Conservation (phyloP, 1,140 invertebrate species). For the Drosophila aff. region DNA sequence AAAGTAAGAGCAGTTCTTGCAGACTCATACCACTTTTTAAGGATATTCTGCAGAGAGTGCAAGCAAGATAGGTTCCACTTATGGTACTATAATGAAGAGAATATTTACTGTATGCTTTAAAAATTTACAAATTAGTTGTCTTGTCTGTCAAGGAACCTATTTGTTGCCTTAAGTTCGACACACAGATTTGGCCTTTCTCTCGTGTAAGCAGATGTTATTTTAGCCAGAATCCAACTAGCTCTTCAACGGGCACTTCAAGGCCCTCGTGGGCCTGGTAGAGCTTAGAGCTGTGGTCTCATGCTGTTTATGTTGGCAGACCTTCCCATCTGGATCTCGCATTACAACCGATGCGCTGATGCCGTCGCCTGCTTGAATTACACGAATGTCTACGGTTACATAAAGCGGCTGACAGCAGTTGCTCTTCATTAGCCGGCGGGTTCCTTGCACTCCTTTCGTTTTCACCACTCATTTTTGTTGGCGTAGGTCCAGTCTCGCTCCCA, state of each 20-base stretch:
- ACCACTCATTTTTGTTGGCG: conserved; percentile 40
- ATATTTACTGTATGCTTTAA: not conserved
- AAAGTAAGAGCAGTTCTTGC: too few relatives aligned
- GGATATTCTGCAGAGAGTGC: too few relatives aligned
- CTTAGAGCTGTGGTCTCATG: conserved; percentile 20
- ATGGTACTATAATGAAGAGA: too few relatives aligned
- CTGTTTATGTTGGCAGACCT: conserved; percentile 39
- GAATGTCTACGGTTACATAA: conserved; percentile 54
- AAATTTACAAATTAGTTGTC: not conserved
- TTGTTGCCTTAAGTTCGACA: not conserved
- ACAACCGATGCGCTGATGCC: conserved; percentile 18
- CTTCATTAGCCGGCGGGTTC: conserved; percentile 55
- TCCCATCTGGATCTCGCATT: conserved; percentile 41
- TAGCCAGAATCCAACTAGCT: conserved; percentile 8
- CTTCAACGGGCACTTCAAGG: conserved; percentile 6
- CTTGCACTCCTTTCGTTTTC: conserved; percentile 65
- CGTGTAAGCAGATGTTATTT: conserved; percentile 15
- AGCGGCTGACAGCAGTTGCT: conserved; percentile 47
- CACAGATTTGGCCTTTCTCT: not conserved
- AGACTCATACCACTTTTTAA: too few relatives aligned
- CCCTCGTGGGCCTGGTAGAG: not conserved
- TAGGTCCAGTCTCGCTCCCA: conserved; percentile 34
- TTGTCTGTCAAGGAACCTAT: not conserved
- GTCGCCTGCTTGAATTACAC: conserved; percentile 48
- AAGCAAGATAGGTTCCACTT: too few relatives aligned